Percentiles rank a stretch among this genome's conserved stretches.
Conservation (phyloP, 2,113 vertebrate species). For the Peromyscus polionotus region DNA sequence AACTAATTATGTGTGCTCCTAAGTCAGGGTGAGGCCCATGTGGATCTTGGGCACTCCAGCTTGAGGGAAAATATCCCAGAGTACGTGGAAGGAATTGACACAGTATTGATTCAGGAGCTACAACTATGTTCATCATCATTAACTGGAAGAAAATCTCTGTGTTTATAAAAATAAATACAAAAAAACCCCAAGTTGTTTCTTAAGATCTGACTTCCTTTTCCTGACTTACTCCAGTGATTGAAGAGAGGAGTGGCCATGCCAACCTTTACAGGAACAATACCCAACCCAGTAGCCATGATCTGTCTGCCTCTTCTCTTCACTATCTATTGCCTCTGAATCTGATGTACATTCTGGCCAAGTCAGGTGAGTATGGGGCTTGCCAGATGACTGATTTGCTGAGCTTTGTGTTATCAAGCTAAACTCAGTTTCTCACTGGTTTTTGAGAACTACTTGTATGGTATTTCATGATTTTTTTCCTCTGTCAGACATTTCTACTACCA, state of each 20-base stretch:
- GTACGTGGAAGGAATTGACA: neutral
- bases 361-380: neutral
- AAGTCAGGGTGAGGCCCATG: neutral
- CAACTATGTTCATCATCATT: neutral
- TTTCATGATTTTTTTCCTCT: constrained; percentile 36
- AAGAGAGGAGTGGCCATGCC: neutral
- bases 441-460: neutral
- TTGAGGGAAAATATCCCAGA: neutral
- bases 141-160: constrained; percentile 25
- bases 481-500: neutral
- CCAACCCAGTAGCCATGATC: neutral
- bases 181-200: neutral
- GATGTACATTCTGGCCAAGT: neutral
- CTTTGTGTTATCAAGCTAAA: neutral
- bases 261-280: neutral
- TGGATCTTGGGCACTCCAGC: neutral
- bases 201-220: neutral
- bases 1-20: neutral
- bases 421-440: neutral
- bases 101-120: neutral
- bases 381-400: neutral
- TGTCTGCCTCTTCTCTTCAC: neutral
- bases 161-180: constrained; percentile 37
- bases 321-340: neutral
- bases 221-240: neutral